These are phyloP conservation scores for Drosophila lacertosa DNA, from an alignment of 1,140 invertebrate species.

Conservation along the genomic window DNA sequence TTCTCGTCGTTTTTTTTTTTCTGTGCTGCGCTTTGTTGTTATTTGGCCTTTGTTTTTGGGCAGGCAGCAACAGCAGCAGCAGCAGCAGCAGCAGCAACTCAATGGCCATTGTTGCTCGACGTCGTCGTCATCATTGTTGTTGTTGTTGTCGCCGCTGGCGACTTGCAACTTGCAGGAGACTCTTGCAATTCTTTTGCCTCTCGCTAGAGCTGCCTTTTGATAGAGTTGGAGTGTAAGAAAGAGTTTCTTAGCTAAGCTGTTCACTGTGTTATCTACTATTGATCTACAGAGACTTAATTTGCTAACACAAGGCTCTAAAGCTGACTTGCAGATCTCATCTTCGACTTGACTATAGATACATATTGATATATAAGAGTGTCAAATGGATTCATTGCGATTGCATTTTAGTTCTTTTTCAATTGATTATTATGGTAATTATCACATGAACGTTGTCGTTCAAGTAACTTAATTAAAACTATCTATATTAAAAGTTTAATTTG, in stretches of 20 bases:
- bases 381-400: too few relatives aligned
- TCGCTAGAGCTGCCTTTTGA: slow-evolving; percentile 63
- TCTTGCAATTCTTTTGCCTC: slow-evolving; percentile 53
- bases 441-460: too few relatives aligned
- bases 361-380: too few relatives aligned
- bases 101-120: slow-evolving; percentile 56
- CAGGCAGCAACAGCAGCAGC: slow-evolving; percentile 58
- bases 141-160: slow-evolving; percentile 63
- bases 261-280: background rate
- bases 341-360: too few relatives aligned
- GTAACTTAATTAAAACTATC: too few relatives aligned
- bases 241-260: slow-evolving; percentile 6
- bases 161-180: slow-evolving; percentile 42
- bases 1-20: slow-evolving; percentile 67
- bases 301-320: too few relatives aligned
- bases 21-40: slow-evolving; percentile 30
- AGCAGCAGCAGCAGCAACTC: slow-evolving; percentile 61
- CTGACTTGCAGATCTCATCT: too few relatives aligned
- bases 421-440: too few relatives aligned
- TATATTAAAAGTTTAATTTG: too few relatives aligned
- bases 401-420: too few relatives aligned
- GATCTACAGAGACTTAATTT: too few relatives aligned
- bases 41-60: slow-evolving; percentile 62
- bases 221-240: slow-evolving; percentile 54
- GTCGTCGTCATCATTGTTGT: slow-evolving; percentile 15